Conservation (phyloP, 2,888 invertebrate genomes). For the Cephus spinipes region DNA sequence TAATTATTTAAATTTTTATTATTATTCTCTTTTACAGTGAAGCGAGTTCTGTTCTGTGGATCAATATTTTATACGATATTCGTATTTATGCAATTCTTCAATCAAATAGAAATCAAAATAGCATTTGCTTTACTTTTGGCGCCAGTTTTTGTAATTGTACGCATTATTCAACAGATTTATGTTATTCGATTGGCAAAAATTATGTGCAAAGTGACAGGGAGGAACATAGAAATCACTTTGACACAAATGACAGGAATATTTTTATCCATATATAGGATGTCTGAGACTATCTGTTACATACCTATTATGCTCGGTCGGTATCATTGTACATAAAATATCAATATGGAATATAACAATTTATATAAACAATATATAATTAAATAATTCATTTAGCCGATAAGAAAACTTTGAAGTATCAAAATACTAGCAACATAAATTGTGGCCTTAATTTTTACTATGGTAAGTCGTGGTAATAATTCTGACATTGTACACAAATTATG, state of each 20-base stretch:
- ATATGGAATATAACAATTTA: background rate
- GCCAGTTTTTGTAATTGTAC: background rate
- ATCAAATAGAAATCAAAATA: background rate
- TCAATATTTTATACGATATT: background rate
- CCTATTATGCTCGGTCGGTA: background rate
- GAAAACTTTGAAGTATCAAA: background rate
- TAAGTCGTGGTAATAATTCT: background rate
- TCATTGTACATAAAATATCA: background rate
- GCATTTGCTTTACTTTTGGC: background rate
- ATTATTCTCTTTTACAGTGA: background rate
- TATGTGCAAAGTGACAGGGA: conserved; percentile 3
- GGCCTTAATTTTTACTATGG: background rate
- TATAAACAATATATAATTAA: background rate
- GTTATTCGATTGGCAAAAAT: background rate
- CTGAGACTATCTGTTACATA: background rate
- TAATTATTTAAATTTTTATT: background rate
- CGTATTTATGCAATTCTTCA: background rate
- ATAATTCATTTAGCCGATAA: background rate
- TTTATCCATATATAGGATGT: background rate
- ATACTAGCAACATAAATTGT: background rate
- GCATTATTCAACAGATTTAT: background rate
- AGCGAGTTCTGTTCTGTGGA: background rate
- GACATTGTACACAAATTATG: background rate
- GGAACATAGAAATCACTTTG: background rate
- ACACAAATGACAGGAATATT: background rate